These are phyloP conservation scores for Taeniopygia guttata DNA, from an alignment of 2,797 vertebrate species.

Conservation along the genomic window DNA sequence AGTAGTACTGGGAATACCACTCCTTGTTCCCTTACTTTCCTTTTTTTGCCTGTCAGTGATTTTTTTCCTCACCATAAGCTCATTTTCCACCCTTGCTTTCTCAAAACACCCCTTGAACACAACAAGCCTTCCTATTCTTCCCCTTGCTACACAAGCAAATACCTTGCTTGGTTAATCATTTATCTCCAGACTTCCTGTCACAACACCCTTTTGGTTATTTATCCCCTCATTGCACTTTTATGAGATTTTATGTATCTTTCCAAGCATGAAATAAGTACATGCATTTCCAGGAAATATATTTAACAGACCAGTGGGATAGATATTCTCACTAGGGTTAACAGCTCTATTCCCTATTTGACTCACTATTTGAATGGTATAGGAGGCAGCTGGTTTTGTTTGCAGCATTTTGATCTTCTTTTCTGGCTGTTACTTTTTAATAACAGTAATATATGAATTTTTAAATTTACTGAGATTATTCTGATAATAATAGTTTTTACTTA, in stretches of 20 bases:
- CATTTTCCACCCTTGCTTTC: background rate
- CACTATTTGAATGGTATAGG: background rate
- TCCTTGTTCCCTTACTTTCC: background rate
- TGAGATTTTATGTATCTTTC: slow-evolving; percentile 48
- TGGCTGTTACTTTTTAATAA: background rate
- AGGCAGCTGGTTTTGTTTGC: background rate
- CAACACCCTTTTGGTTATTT: slow-evolving; percentile 29
- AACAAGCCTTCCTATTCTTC: background rate
- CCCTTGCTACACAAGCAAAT: slow-evolving; percentile 28
- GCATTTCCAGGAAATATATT: slow-evolving; percentile 31
- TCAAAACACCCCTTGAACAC: background rate
- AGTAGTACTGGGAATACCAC: background rate
- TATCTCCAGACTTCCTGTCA: slow-evolving; percentile 32
- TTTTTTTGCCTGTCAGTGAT: background rate
- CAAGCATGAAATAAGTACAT: slow-evolving; percentile 60
- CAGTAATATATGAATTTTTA: background rate
- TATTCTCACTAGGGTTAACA: background rate
- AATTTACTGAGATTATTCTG: background rate
- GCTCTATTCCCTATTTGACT: background rate
- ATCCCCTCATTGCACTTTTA: background rate
- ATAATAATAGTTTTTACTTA: background rate
- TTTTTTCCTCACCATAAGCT: slow-evolving; percentile 27
- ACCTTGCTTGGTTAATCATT: slow-evolving; percentile 62
- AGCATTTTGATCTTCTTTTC: background rate
- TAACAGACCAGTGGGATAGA: slow-evolving; percentile 13